Base-by-base conservation (phyloP, 2,113 vertebrate genomes). In the Psammodynastes pulverulentus region DNA sequence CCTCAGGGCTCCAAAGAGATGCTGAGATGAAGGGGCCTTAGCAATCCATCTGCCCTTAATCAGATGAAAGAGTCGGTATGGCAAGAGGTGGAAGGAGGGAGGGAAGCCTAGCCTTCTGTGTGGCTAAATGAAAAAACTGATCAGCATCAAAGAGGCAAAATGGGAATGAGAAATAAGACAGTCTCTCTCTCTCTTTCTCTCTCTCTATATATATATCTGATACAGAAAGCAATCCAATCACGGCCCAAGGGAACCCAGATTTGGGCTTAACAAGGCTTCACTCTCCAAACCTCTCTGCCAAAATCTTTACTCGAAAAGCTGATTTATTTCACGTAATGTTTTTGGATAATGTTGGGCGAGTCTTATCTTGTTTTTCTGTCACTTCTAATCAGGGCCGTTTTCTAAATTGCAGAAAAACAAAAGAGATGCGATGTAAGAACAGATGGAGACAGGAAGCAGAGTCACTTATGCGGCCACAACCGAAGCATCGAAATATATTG, bases 1-100 rank as follows among this genome's bases (percentile, higher is more conserved):
- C 12, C 13, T 5, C 24, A 17, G 79, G 72, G 72, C 52, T 92
- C 87, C 88, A 72, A 90, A 92, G 88, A 84, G 54, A 52, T 39
- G 10, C 24, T 3, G 88, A 92, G 92, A 92, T 92, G 88, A 92
- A 92, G 84, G 46, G 51, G 29, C 51, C 17, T 67, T 21, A n/a
- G 45, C 54, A 26, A 49, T 29, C 17, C n/a, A 17, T 67, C 88
- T 67, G 4, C 23, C 46, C 84, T 7, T 19, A 45, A 43, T 15
- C 17, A 49, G 34, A 92, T 92, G 72, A 92, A 89, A 92, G 88
- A 12, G 9, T 23, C 12, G 39, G n/a, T 19, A 24, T 49, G 46
- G 92, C 24, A 51, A 21, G 46, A 86, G 88, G 49, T 9, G 10
- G 15, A 13, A 45, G 89, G 9, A 3, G 52, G 26, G 90, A 56